Percentiles rank a stretch among this genome's conserved stretches.
Evolutionary conservation across 2,797 vertebrate species (phyloP).

Genomic region (Danio tinwini): DNA sequence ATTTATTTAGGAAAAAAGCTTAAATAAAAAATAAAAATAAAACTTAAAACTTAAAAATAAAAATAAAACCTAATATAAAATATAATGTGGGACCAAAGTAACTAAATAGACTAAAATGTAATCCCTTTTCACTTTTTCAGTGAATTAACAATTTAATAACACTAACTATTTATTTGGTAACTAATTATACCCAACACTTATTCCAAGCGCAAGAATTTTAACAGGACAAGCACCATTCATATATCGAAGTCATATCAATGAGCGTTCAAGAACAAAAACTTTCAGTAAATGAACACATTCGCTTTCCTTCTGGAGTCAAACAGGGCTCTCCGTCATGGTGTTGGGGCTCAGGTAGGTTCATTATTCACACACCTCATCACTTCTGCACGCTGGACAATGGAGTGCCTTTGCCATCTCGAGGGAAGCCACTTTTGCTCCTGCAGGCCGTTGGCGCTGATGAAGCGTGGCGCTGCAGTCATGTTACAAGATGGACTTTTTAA

Average conservation of each 20-base stretch:
- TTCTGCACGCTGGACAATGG: conserved; percentile 42
- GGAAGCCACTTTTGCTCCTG: conserved; percentile 30
- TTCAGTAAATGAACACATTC: conserved; percentile 5
- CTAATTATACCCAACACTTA: neutral
- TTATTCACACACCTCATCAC: conserved; percentile 59
- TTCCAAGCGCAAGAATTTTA: neutral
- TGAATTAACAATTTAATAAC: too few relatives aligned
- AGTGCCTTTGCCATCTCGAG: conserved; percentile 34
- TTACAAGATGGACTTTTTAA: conserved; percentile 27
- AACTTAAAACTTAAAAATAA: too few relatives aligned
- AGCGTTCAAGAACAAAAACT: conserved; percentile 21
- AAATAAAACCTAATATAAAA: too few relatives aligned
- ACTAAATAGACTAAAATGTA: too few relatives aligned
- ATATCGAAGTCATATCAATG: conserved; percentile 9
- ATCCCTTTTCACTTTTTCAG: too few relatives aligned
- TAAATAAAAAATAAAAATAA: too few relatives aligned
- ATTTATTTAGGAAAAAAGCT: too few relatives aligned
- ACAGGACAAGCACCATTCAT: neutral
- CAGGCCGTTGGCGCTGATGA: conserved; percentile 18
- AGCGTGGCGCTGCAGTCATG: conserved; percentile 24
- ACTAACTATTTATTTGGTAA: too few relatives aligned
- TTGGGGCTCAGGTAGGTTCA: conserved; percentile 43
- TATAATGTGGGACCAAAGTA: too few relatives aligned
- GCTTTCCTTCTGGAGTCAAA: neutral
- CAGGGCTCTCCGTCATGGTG: conserved; percentile 14